Evolutionary conservation across 2,888 invertebrate species (phyloP).

Genomic region (Drosophila hamatofila): DNA sequence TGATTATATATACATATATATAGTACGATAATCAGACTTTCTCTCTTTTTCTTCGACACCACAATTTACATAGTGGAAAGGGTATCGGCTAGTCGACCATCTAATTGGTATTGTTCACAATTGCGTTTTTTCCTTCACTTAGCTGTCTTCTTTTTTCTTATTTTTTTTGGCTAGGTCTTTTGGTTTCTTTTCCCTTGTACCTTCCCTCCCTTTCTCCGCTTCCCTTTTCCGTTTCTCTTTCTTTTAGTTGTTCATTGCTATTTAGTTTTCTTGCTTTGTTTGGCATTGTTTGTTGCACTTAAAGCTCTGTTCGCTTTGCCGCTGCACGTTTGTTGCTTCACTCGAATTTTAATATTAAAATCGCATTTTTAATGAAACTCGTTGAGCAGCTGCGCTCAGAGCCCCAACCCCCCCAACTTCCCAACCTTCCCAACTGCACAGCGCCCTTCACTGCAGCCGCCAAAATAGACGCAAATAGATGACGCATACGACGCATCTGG

Average conservation of each 20-base stretch:
- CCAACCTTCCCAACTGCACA: neutral
- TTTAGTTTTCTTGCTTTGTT: conserved; percentile 3
- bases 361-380: conserved; percentile 75
- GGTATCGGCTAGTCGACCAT: conserved; percentile 1
- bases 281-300: conserved; percentile 28
- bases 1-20: too few relatives aligned
- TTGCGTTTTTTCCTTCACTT: conserved; percentile 5
- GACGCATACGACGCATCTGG: conserved; percentile 67
- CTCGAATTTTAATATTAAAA: conserved; percentile 66
- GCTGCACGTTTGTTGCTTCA: conserved; percentile 36
- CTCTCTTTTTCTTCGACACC: too few relatives aligned
- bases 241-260: neutral
- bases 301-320: conserved; percentile 23
- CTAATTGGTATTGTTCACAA: neutral
- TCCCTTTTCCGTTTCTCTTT: neutral
- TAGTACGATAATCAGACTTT: too few relatives aligned
- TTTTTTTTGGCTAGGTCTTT: neutral
- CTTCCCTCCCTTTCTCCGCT: too few relatives aligned
- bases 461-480: conserved; percentile 78
- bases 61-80: neutral
- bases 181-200: neutral
- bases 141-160: neutral
- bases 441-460: conserved; percentile 26
- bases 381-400: conserved; percentile 43
- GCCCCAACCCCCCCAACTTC: neutral